Evolutionary conservation across 2,797 vertebrate genomes (phyloP).

Genomic region (Anas georgica): DNA sequence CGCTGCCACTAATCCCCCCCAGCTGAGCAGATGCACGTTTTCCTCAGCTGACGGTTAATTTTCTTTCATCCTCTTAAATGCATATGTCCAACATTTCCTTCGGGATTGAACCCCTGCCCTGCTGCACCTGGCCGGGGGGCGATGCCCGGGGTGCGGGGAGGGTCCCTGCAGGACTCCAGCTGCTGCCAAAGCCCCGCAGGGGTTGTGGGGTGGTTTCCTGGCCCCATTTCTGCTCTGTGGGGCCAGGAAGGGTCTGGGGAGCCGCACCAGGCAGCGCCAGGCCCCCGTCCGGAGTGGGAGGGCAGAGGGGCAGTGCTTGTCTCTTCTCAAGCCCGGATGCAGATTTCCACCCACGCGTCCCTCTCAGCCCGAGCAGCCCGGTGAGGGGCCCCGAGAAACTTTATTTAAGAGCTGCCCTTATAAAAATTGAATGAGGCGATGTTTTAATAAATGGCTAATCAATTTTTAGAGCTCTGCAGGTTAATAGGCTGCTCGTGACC

Average conservation of each 20-base stretch:
- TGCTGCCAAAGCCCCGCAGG: neutral
- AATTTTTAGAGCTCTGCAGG: neutral
- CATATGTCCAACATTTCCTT: neutral
- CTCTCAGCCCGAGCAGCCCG: neutral
- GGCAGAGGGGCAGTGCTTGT: neutral
- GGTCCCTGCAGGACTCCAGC: neutral
- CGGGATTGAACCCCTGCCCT: neutral
- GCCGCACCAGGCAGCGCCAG: no score
- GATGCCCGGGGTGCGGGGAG: neutral
- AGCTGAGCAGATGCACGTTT: neutral
- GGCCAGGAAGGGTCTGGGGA: no score
- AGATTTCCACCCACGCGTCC: neutral
- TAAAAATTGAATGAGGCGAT: neutral
- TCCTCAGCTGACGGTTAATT: slow-evolving; percentile 45
- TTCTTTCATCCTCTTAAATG: slow-evolving; percentile 63
- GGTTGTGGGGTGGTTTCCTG: neutral
- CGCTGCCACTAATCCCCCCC: neutral
- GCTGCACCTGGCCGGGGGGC: neutral
- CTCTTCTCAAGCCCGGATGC: neutral
- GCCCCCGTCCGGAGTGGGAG: no score
- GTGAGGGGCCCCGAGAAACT: neutral
- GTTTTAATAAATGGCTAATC: neutral
- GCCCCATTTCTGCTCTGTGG: no score
- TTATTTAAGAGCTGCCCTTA: neutral
- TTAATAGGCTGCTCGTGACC: neutral